These are phyloP conservation scores for Andrena dorsata DNA, from an alignment of 2,888 invertebrate species.

Conservation along the genomic window DNA sequence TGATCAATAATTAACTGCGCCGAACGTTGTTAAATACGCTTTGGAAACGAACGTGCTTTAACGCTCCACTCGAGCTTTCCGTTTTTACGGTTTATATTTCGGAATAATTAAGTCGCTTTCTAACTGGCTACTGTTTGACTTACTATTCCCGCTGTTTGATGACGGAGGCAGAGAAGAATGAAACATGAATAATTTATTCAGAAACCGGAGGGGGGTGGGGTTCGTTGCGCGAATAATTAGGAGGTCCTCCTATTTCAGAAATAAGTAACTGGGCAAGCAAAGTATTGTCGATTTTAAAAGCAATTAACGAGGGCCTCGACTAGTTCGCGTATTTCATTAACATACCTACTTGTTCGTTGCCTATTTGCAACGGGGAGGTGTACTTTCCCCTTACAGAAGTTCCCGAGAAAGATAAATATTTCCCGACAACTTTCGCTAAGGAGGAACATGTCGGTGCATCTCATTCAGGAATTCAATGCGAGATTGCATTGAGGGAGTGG, in stretches of 20 bases:
- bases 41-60: background rate
- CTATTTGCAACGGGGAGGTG: constrained; percentile 14
- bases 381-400: constrained; percentile 26
- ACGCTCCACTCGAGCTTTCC: no score
- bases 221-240: no score
- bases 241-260: background rate
- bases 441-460: constrained; percentile 4
- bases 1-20: constrained; percentile 19
- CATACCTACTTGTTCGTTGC: constrained; percentile 14
- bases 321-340: constrained; percentile 6
- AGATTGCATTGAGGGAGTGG: constrained; percentile 19
- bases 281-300: background rate
- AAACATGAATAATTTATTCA: background rate
- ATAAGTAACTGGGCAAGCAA: background rate
- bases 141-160: no score
- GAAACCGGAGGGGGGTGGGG: background rate
- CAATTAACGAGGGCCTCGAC: constrained; percentile 3
- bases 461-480: constrained; percentile 38
- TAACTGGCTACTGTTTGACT: no score
- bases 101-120: no score
- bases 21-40: background rate
- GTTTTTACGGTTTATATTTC: no score
- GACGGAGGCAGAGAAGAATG: no score
- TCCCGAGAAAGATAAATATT: constrained; percentile 48
- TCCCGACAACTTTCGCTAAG: constrained; percentile 28